Conservation (phyloP, 2,797 vertebrate genomes). For the Pangasius mekongensis region DNA sequence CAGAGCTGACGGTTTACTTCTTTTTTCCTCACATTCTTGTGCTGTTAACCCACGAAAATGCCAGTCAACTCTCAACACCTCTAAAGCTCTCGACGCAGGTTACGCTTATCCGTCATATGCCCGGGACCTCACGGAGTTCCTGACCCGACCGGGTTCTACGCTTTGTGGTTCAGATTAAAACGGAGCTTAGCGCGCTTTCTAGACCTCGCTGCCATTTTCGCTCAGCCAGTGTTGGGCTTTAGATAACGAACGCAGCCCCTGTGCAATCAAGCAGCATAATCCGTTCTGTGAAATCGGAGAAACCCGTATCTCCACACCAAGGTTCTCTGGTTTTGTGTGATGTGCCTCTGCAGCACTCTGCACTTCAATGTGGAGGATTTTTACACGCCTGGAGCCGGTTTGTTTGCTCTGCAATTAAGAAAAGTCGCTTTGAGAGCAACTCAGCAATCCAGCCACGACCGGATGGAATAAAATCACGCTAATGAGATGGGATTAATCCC, state of each 20-base stretch:
- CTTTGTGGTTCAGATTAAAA: conserved; percentile 52
- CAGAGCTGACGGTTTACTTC: not conserved
- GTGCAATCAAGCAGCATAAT: conserved; percentile 79
- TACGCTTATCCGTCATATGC: conserved; percentile 11
- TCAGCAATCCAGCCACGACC: not conserved
- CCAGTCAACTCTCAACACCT: not conserved
- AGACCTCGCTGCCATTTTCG: conserved; percentile 62
- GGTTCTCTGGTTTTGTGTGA: conserved; percentile 78
- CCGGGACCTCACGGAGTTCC: conserved; percentile 29
- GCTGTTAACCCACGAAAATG: not conserved
- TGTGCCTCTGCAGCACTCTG: conserved; percentile 79
- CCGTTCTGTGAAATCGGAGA: conserved; percentile 79
- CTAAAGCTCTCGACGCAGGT: not conserved
- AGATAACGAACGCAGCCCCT: conserved; percentile 75
- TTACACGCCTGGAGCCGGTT: conserved; percentile 68
- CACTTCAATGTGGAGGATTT: conserved; percentile 79
- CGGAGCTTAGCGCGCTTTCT: conserved; percentile 54
- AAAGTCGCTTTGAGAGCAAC: not conserved
- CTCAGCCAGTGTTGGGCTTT: conserved; percentile 70
- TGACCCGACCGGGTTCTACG: conserved; percentile 11
- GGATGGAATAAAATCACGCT: conserved; percentile 46
- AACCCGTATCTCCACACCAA: conserved; percentile 71
- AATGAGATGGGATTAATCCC: conserved; percentile 66
- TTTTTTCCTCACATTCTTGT: not conserved
- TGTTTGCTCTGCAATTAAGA: conserved; percentile 66